Percentiles rank a stretch among this genome's conserved stretches.
Evolutionary conservation across 1,140 invertebrate genomes (phyloP).

Genomic region (Tetramorium simillimum): DNA sequence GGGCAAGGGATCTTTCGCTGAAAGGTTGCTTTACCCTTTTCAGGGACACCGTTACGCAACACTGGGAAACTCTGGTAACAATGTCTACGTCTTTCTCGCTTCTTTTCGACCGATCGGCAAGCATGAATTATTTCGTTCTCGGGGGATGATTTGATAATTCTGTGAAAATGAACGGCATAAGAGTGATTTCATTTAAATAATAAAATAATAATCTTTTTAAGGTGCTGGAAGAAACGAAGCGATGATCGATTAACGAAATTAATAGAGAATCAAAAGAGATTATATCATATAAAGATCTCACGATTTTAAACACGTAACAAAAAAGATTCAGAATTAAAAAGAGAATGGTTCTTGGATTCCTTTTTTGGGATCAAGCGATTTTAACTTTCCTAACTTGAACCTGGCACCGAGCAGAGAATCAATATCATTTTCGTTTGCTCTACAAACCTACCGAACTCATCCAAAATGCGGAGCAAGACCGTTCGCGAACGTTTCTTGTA

Average conservation of each 20-base stretch:
- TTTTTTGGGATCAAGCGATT: not conserved
- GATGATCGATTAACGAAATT: not conserved
- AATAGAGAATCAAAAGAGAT: not conserved
- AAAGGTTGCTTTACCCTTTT: conserved; percentile 74
- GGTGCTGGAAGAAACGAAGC: not conserved
- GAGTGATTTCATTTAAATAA: not conserved
- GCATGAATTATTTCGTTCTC: conserved; percentile 15
- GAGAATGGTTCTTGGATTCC: not conserved
- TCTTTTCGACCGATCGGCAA: not conserved
- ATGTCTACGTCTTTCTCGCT: conserved; percentile 39
- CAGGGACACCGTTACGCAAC: conserved; percentile 44
- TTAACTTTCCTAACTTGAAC: not conserved
- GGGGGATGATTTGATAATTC: conserved; percentile 17
- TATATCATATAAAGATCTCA: not conserved
- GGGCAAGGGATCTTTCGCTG: conserved; percentile 68
- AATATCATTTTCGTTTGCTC: conserved; percentile 27
- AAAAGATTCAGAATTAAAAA: not conserved
- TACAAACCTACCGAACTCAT: not conserved
- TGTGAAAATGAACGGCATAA: not conserved
- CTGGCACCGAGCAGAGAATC: not conserved
- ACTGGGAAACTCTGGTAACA: conserved; percentile 65
- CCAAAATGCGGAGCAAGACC: not conserved
- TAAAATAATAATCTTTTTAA: not conserved
- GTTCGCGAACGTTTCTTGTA: conserved; percentile 9
- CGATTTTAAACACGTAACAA: not conserved